Evolutionary conservation across 2,888 invertebrate species (phyloP), one percentile per base, ranked within the genome.

Genomic region (Ophonus ardosiacus): DNA sequence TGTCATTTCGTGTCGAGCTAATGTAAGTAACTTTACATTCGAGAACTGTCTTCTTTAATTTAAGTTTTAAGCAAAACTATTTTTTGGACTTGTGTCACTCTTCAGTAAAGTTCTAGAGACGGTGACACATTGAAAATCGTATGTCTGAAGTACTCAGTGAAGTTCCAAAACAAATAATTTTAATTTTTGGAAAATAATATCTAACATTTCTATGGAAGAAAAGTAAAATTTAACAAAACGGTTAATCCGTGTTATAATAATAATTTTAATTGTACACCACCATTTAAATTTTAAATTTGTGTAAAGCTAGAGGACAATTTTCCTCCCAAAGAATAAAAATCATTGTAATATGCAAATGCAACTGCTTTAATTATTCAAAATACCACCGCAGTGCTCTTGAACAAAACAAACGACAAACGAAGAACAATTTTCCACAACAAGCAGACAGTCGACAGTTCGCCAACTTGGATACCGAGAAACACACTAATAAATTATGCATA

Each of bases 401-500:
- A 78, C 57, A 78, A 57, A 78, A 78, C 57, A 57, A 57, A 24
- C 24, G 17, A 56, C 57, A 78, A 78, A 78, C 21, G 78, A 57
- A 57, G 24, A 24, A 31, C 31, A 78, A 31, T 78, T 78, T 56
- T 57, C 57, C 31, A 57, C n/a, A 24, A 78, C 78, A 78, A 31
- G 56, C 56, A 15, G 57, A 78, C 71, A 74, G 71, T 74, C 40
- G 68, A 40, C 40, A 40, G 71, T 40, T 15, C 17, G 71, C 71
- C 40, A 43, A 18, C 71, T 68, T 7, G 15, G 71, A 43, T 74
- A 18, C 43, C 43, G 18, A n/a, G 1, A 21, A 74, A 43, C 71
- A 74, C 13, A 57, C 56, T 78, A 78, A 78, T 78, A 78, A 78
- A 78, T 78, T 78, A 78, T 78, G 56, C 57, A 78, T 56, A 56